phyloP scores from a whole-genome alignment of 2,113 vertebrate genomes.

The Tupaia tana region DNA sequence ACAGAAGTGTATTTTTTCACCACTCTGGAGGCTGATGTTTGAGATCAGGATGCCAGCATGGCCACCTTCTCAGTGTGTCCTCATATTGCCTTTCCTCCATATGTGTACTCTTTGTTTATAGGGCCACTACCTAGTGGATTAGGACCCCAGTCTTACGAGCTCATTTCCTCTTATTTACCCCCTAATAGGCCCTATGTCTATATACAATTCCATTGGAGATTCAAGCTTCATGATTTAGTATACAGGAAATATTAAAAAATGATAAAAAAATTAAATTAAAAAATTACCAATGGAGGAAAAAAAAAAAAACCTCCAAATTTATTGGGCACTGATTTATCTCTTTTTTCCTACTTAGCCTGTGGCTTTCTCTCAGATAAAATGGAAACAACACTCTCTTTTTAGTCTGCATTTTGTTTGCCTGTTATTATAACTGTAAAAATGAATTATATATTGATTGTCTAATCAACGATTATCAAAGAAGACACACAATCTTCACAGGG shows the following conservation, averaged over 20 bases:
- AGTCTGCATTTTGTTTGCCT: not conserved
- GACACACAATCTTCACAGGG: not conserved
- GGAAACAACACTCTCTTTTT: not conserved
- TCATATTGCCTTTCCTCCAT: not conserved
- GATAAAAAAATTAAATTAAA: not conserved
- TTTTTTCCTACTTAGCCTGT: not conserved
- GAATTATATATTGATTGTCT: not conserved
- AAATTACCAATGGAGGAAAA: not conserved
- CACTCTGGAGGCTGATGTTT: not conserved
- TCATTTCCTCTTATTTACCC: not conserved
- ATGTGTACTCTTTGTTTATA: not conserved
- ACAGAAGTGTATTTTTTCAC: not conserved
- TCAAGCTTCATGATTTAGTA: not conserved
- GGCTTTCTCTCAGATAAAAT: not conserved
- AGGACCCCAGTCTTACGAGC: not conserved
- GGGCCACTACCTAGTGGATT: not conserved
- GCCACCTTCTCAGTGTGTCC: not conserved
- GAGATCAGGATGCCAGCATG: not conserved
- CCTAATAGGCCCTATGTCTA: not conserved
- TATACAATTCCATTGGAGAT: not conserved
- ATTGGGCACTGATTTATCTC: not conserved
- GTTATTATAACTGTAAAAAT: not conserved
- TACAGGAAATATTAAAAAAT: not conserved
- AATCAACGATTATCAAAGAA: not conserved
- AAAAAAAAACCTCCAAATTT: not conserved